phyloP scores from a whole-genome alignment of 2,797 vertebrate genomes.

The Pelobates cultripes region DNA sequence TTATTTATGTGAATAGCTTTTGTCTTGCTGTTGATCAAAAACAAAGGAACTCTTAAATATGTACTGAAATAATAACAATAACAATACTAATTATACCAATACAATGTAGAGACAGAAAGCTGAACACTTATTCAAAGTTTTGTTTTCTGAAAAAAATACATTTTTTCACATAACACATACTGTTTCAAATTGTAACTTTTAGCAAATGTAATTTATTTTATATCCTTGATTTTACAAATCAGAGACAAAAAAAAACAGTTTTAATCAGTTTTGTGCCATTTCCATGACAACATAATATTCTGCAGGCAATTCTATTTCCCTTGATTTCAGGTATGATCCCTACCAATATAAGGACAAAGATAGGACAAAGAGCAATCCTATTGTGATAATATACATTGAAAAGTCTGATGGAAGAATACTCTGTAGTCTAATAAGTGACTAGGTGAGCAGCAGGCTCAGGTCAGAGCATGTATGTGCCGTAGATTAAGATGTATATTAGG shows the following conservation, averaged over 20 bases:
- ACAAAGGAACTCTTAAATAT: too few species aligned
- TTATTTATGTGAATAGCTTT: background rate
- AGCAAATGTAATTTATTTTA: background rate
- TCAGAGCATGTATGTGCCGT: conserved; percentile 19
- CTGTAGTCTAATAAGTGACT: conserved; percentile 35
- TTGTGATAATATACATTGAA: conserved; percentile 27
- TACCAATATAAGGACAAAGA: conserved; percentile 13
- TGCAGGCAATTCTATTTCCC: conserved; percentile 7
- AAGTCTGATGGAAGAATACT: conserved; percentile 19
- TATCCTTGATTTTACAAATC: background rate
- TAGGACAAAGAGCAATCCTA: background rate
- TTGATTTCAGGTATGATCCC: conserved; percentile 32
- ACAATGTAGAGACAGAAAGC: background rate
- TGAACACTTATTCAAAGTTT: background rate
- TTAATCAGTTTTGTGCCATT: conserved; percentile 28
- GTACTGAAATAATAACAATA: background rate
- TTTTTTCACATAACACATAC: too few species aligned
- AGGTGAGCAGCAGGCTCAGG: conserved; percentile 15
- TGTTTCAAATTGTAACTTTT: background rate
- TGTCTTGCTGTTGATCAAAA: background rate
- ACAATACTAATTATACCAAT: background rate
- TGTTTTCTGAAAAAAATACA: too few species aligned
- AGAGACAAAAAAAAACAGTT: background rate
- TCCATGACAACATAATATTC: conserved; percentile 26
- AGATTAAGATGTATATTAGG: conserved; percentile 32